Evolutionary conservation across 2,888 invertebrate genomes (phyloP).

Genomic region (Leptinotarsa peninsularis): DNA sequence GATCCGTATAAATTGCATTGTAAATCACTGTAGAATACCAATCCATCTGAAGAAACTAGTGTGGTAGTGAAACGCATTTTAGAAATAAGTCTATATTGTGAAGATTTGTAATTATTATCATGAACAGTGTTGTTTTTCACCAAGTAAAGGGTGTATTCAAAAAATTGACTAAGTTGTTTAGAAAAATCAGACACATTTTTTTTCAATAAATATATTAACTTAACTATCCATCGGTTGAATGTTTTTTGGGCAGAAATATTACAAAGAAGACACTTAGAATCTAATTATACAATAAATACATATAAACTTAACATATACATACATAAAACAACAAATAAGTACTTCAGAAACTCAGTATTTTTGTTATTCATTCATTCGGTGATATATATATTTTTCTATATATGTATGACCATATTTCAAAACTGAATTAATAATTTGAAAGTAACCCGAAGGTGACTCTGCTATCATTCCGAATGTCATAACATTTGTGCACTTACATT

Average conservation of each 20-base stretch:
- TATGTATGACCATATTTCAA: constrained; percentile 27
- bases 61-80: no score
- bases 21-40: no score
- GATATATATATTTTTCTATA: constrained; percentile 20
- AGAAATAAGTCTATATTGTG: no score
- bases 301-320: constrained; percentile 26
- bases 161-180: no score
- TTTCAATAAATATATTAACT: not conserved
- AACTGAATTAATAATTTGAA: constrained; percentile 20
- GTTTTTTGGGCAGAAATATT: constrained; percentile 31
- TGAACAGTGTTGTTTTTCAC: no score
- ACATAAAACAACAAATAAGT: constrained; percentile 34
- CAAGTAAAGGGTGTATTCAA: no score
- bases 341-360: constrained; percentile 28
- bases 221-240: constrained; percentile 30
- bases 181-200: not conserved
- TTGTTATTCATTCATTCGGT: constrained; percentile 32
- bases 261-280: constrained; percentile 28
- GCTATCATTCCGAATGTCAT: constrained; percentile 28
- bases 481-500: constrained; percentile 36
- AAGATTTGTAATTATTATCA: no score
- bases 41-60: no score
- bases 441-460: constrained; percentile 18
- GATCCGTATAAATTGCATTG: no score
- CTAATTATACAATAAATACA: constrained; percentile 23